Conservation (phyloP, 2,888 invertebrate species). For the Melolontha melolontha region DNA sequence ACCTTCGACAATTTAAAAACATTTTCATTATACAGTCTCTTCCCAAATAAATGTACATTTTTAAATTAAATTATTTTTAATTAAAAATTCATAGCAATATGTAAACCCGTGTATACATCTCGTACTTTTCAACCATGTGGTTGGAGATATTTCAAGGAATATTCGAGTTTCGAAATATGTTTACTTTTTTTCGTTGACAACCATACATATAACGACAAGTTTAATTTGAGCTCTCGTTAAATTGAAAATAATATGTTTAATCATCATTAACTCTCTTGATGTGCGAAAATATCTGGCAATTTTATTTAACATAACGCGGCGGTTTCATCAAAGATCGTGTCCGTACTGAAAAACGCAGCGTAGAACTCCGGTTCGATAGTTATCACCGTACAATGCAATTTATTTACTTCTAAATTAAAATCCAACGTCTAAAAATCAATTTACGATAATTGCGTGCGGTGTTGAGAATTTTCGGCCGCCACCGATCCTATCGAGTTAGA, state of each 20-base stretch:
- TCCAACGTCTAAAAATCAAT: constrained; percentile 61
- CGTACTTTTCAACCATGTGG: too few relatives aligned
- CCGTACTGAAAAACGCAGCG: constrained; percentile 13
- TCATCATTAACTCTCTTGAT: constrained; percentile 35
- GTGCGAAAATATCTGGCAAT: constrained; percentile 37
- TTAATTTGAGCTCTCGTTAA: constrained; percentile 39
- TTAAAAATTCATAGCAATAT: too few relatives aligned
- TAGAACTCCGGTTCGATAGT: constrained; percentile 48
- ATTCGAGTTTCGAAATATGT: too few relatives aligned
- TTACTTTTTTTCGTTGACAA: too few relatives aligned
- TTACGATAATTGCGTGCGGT: constrained; percentile 59
- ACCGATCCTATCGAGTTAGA: constrained; percentile 40
- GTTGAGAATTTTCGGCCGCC: constrained; percentile 40
- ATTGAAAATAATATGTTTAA: constrained; percentile 36
- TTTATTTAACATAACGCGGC: constrained; percentile 32
- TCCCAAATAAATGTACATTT: too few relatives aligned
- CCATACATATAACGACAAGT: background rate
- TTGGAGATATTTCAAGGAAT: too few relatives aligned
- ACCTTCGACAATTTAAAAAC: too few relatives aligned
- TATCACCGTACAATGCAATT: constrained; percentile 54
- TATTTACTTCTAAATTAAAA: constrained; percentile 60
- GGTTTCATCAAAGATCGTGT: constrained; percentile 35
- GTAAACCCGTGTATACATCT: too few relatives aligned
- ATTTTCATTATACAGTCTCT: too few relatives aligned
- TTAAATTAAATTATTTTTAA: too few relatives aligned